phyloP scores from a whole-genome alignment of 2,113 vertebrate genomes.

The Xiphophorus hellerii region DNA sequence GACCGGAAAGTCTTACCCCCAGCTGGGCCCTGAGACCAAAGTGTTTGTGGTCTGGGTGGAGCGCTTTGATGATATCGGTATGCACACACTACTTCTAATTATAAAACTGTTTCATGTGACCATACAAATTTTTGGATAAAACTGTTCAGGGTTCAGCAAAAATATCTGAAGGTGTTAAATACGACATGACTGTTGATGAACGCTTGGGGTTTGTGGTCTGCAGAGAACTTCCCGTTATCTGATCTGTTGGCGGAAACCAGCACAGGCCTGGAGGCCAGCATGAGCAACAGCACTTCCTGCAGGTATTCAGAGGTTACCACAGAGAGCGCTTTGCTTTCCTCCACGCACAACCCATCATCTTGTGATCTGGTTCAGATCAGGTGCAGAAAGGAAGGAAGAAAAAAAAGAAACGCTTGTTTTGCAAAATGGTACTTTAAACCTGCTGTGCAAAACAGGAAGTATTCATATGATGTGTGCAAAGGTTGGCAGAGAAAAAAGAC shows the following conservation, averaged over 20 bases:
- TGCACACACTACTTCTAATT: constrained; percentile 12
- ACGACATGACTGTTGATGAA: background rate
- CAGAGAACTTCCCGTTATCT: constrained; percentile 95
- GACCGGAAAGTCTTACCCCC: constrained; percentile 88
- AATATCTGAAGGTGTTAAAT: background rate
- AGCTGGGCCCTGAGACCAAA: constrained; percentile 94
- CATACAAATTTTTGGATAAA: too few species aligned
- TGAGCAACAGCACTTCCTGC: constrained; percentile 91
- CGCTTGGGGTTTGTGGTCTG: constrained; percentile 37
- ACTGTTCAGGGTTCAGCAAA: background rate
- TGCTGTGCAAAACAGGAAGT: constrained; percentile 53
- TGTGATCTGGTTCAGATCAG: background rate
- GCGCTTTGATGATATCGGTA: constrained; percentile 95
- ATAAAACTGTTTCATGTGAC: background rate
- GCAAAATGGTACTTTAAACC: constrained; percentile 12
- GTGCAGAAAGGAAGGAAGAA: constrained; percentile 13
- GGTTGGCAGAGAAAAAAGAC: constrained; percentile 23
- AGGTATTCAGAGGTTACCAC: constrained; percentile 77
- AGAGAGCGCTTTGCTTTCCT: background rate
- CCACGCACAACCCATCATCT: constrained; percentile 1
- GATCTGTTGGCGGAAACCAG: constrained; percentile 93
- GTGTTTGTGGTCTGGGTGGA: constrained; percentile 97
- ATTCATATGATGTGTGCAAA: constrained; percentile 18
- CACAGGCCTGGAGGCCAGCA: constrained; percentile 91
- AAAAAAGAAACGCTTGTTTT: background rate